Evolutionary conservation across 1,140 invertebrate genomes (phyloP).

Genomic region (Druon quercuslanigerum): DNA sequence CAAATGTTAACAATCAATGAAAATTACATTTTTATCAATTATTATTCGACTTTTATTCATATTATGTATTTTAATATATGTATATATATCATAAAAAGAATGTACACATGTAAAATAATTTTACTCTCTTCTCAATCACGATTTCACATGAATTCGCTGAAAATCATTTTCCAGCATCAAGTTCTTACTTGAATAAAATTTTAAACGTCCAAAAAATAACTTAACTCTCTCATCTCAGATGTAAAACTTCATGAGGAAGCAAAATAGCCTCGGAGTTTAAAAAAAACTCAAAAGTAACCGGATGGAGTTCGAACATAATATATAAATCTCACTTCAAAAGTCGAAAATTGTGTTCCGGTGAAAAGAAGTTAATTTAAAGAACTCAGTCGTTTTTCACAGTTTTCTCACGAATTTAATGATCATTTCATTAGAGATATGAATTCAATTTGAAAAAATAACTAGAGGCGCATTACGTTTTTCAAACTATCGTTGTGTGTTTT

Average conservation of each 20-base stretch:
- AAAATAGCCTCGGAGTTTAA: no score
- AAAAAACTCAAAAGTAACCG: no score
- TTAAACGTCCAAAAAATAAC: no score
- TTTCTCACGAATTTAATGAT: no score
- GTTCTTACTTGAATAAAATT: neutral
- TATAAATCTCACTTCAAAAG: no score
- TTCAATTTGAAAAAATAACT: slow-evolving; percentile 43
- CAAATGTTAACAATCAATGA: slow-evolving; percentile 27
- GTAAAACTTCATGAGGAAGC: no score
- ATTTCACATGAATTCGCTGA: neutral
- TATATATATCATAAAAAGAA: neutral
- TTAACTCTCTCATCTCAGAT: no score
- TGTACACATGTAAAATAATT: slow-evolving; percentile 20
- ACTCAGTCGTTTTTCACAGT: no score
- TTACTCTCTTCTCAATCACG: neutral
- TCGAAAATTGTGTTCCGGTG: no score
- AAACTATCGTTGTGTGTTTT: slow-evolving; percentile 93
- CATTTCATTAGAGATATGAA: neutral
- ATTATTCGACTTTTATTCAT: neutral
- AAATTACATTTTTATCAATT: slow-evolving; percentile 16
- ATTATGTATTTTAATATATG: neutral
- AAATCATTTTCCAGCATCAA: neutral
- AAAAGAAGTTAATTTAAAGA: no score
- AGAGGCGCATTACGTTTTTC: slow-evolving; percentile 77
- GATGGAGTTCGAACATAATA: no score